phyloP scores from a whole-genome alignment of 1,140 invertebrate genomes.

The Rhopalosiphum padi region DNA sequence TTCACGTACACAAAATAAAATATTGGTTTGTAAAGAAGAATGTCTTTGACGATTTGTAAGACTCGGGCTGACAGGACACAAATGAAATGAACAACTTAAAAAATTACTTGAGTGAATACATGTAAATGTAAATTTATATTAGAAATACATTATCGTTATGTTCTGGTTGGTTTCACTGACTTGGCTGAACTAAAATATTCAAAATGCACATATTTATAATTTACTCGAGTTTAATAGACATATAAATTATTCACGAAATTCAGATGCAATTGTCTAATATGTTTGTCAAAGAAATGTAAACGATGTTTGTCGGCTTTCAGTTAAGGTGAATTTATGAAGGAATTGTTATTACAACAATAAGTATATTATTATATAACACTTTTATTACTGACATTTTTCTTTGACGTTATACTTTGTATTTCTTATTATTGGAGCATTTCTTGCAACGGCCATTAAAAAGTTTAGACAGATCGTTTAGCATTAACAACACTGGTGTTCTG shows the following conservation, averaged over 20 bases:
- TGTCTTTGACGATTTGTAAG: conserved; percentile 14
- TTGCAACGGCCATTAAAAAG: neutral
- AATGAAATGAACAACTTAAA: conserved; percentile 21
- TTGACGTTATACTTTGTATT: neutral
- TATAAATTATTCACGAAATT: conserved; percentile 8
- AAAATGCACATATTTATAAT: neutral
- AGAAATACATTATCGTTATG: neutral
- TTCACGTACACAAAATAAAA: neutral
- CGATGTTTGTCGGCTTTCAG: neutral
- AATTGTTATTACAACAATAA: neutral
- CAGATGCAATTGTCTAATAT: neutral
- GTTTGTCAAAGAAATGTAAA: conserved; percentile 5
- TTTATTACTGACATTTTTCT: conserved; percentile 16
- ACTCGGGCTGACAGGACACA: neutral
- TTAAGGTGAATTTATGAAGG: neutral
- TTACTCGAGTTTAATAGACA: neutral
- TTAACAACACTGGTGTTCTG: neutral
- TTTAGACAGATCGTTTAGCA: neutral
- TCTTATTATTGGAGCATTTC: neutral
- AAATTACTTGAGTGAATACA: neutral
- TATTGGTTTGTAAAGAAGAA: neutral
- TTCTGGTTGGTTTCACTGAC: neutral
- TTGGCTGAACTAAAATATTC: neutral
- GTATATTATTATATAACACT: neutral
- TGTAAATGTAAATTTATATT: conserved; percentile 3